Percentiles rank a stretch among this genome's conserved stretches.
These are phyloP conservation scores for Ailurus styani DNA, from an alignment of 2,113 vertebrate species.

Conservation along the genomic window DNA sequence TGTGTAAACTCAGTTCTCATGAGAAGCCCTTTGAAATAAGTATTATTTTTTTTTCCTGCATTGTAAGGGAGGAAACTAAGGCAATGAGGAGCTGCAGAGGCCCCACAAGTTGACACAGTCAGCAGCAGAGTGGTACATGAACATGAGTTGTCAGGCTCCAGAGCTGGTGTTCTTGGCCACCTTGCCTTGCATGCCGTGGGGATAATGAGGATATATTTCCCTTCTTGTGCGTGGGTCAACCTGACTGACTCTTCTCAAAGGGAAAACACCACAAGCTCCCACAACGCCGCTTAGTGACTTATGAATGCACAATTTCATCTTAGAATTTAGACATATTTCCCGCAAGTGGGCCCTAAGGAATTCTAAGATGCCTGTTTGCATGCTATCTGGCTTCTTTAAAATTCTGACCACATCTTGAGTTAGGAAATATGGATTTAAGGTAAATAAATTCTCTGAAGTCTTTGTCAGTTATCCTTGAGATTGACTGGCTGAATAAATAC, in stretches of 20 bases:
- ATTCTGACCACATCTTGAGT: constrained; percentile 50
- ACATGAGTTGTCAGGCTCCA: neutral
- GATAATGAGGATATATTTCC: neutral
- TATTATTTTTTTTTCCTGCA: neutral
- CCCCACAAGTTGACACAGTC: neutral
- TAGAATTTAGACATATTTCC: constrained; percentile 45
- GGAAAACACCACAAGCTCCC: neutral
- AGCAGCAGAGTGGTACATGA: neutral
- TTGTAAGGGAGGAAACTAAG: neutral
- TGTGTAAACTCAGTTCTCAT: neutral
- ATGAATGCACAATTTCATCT: constrained; percentile 3
- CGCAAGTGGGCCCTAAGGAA: constrained; percentile 20
- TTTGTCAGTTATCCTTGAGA: constrained; percentile 66
- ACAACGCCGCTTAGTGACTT: neutral
- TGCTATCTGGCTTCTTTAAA: neutral
- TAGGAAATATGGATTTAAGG: constrained; percentile 58
- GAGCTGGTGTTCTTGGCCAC: neutral
- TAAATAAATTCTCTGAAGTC: constrained; percentile 62
- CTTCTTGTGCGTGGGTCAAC: neutral
- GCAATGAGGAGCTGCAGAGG: neutral
- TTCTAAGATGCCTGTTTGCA: neutral
- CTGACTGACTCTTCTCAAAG: neutral
- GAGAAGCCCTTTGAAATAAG: neutral
- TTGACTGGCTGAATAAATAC: constrained; percentile 36
- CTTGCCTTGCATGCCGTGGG: neutral